Conservation (phyloP, 2,113 vertebrate genomes). For the Elgaria multicarinata region DNA sequence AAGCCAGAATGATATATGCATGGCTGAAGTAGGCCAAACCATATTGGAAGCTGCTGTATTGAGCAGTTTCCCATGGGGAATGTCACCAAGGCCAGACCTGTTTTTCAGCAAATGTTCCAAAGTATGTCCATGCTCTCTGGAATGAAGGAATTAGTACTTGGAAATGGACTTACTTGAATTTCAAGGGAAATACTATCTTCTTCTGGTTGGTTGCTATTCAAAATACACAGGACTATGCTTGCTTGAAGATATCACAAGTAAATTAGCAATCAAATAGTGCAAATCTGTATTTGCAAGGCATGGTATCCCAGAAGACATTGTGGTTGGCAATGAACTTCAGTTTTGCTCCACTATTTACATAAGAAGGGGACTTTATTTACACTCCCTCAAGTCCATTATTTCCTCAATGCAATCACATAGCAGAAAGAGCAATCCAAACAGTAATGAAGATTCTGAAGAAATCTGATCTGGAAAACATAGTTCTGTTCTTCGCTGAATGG, state of each 20-base stretch:
- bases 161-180: not conserved
- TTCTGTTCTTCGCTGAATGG: not conserved
- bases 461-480: not conserved
- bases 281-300: not conserved
- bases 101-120: not conserved
- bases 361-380: not conserved
- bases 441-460: not conserved
- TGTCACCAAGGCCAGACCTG: not conserved
- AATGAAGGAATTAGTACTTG: not conserved
- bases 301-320: not conserved
- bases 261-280: not conserved
- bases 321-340: not conserved
- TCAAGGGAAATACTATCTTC: not conserved
- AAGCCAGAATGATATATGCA: not conserved
- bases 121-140: not conserved
- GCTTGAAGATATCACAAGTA: not conserved
- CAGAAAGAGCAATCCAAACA: not conserved
- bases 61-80: not conserved
- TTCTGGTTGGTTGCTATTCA: not conserved
- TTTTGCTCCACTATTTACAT: constrained; percentile 8
- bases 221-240: not conserved
- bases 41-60: not conserved
- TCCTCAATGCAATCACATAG: not conserved
- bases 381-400: not conserved
- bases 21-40: not conserved